Evolutionary conservation across 1,140 invertebrate genomes (phyloP), one percentile per base, ranked within the genome.

Genomic region (Caligus rogercresseyi): DNA sequence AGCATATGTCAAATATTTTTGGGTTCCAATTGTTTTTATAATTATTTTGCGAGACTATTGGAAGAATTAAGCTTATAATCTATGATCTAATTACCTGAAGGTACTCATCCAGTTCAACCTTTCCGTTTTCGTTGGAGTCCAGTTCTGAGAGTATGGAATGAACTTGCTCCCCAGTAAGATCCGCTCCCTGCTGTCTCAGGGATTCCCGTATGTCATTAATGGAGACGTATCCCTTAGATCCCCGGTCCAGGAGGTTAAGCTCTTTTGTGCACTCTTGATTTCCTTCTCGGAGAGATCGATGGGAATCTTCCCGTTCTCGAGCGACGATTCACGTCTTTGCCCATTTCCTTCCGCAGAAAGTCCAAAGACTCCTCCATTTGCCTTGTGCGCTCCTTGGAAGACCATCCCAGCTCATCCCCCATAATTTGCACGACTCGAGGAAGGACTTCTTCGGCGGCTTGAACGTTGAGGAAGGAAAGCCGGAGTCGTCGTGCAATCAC

Each of bases 101-200:
- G 76, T 96, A 98, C 78, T 98, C 94, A 72, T 94, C 90, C 70
- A 98, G 80, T 75, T 98, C 94, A 71, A 98, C 89, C 79, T 97
- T 89, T 70, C 95, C 95, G 78, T 98, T 98, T 82, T 92, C 92
- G 77, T 97, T 98, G 70, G 94, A 86, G 79, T 98, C 95, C 71
- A 98, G 95, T 80, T 98, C 94, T 73, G 80, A 83, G 65, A 98
- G 80, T 72, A 98, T 93, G 74, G 96, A 90, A 76, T 98, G 95
- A 68, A 98, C 79, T 75, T 94, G 85, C 74, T 95, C 88, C 59
- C 95, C 93, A 64, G 86, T 82, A 65, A 98, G 84, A 68, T 89
- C 81, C 74, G 95, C 90, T 68, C 89, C 90, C 71, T 83, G 83
- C 75, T 89, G 93, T 79, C 69, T 92, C 19, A 98, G 80, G 72